These are phyloP conservation scores for Pristionchus mayeri DNA, from an alignment of 2,888 invertebrate species.

Conservation along the genomic window DNA sequence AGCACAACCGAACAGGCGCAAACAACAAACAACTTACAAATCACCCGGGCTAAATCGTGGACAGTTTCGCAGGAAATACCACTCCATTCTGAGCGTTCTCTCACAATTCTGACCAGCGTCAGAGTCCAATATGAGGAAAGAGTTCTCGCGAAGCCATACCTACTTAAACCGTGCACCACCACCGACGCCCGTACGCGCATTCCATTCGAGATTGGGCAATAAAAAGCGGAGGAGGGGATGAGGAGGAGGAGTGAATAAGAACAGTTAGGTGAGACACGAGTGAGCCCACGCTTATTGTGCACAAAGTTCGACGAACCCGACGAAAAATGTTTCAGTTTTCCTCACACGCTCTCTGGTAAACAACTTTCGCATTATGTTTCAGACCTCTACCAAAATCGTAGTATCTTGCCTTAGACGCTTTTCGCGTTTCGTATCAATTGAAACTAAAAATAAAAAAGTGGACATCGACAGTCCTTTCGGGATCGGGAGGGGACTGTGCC, in stretches of 20 bases:
- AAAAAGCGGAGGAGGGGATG: neutral
- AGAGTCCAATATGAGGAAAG: no score
- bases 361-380: neutral
- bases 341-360: neutral
- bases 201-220: slow-evolving; percentile 33
- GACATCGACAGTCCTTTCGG: no score
- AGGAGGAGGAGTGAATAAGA: neutral
- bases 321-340: neutral
- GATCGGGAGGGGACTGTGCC: no score
- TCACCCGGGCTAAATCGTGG: neutral
- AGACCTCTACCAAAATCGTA: neutral
- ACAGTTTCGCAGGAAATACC: no score
- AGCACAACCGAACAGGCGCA: neutral
- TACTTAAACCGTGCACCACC: no score
- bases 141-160: no score
- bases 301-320: neutral
- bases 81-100: no score
- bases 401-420: no score
- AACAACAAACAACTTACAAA: neutral
- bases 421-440: no score
- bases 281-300: neutral
- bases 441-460: no score
- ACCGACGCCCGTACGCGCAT: neutral
- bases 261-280: slow-evolving; percentile 3
- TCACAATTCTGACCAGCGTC: no score